These are phyloP conservation scores for Mamestra brassicae DNA, from an alignment of 2,888 invertebrate species.

Conservation along the genomic window DNA sequence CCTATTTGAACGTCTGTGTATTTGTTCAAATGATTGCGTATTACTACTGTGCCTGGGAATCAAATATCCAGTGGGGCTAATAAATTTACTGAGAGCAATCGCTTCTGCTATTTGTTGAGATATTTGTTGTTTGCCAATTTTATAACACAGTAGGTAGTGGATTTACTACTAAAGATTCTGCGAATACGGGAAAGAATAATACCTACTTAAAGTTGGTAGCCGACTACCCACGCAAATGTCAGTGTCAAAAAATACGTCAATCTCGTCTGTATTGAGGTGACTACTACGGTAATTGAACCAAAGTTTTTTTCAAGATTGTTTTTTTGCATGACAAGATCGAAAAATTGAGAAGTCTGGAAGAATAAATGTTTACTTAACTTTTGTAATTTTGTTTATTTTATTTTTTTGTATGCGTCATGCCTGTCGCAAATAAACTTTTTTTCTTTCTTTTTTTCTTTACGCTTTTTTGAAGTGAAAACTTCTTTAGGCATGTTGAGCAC, in stretches of 20 bases:
- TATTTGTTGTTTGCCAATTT: conserved; percentile 57
- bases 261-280: not conserved
- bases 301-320: too few species aligned
- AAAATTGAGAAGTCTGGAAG: too few species aligned
- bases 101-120: conserved; percentile 71
- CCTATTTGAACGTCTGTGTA: conserved; percentile 52
- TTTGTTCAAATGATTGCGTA: conserved; percentile 51
- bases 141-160: conserved; percentile 31
- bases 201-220: conserved; percentile 7
- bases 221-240: not conserved
- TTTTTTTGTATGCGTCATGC: too few species aligned
- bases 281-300: too few species aligned
- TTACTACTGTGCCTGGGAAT: conserved; percentile 69
- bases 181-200: conserved; percentile 35
- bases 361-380: too few species aligned
- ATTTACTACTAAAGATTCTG: conserved; percentile 36
- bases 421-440: too few species aligned
- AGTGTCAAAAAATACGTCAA: not conserved
- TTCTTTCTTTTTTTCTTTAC: too few species aligned
- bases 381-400: too few species aligned
- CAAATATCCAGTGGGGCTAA: conserved; percentile 67
- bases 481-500: too few species aligned
- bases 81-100: conserved; percentile 82
- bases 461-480: too few species aligned
- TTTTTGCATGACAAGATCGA: too few species aligned